Base-by-base conservation (phyloP, 92 coral and sea anemone genomes). In the Bergia puertoricense region DNA sequence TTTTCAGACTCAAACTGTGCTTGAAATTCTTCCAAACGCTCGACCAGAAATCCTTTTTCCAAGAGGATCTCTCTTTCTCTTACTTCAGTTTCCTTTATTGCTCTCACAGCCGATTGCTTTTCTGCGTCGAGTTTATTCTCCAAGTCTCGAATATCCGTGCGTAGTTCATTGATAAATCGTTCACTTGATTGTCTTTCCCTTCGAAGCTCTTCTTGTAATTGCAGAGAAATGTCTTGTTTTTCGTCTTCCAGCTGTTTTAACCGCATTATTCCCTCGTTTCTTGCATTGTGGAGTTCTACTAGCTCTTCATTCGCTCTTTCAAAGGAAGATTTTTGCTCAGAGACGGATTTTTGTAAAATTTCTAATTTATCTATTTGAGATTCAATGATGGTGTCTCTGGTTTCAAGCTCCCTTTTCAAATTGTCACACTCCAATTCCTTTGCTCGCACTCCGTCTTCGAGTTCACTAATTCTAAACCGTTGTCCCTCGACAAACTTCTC, bases 21-120 rank as follows among this genome's bases (percentile, higher is more conserved):
- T 69, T 92, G 90, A 56, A 94, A 50, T n/a, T 88, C 91, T 90
- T 94, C 96, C 40, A 94, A 51, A 57, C 89, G 90, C 44, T 92
- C 91, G 8, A 86, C 76, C 73, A 94, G 62, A 68, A 88, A 82
- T 46, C 90, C 92, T 18, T 86, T 87, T 66, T 94, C 96, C 41
- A 76, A 82, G 36, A 88, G 86, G 22, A 88, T 39, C 85, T 89
- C 86, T 43, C 92, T 81, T 7, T 89, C 92, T 50, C 74, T 86
- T 30, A 74, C 51, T 11, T 89, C 92, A 30, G 80, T 38, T 81
- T 89, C 94, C 80, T 86, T 87, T 48, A 69, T 76, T 13, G 83
- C 75, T 76, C 73, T 44, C 3, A 41, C n/a, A 45, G 86, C 88
- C 39, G 81, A 69, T 75, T 92, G 92, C 23, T 88, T 85, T 66